A percentile compares a stretch with the other conserved stretches of the same genome.
phyloP scores from a whole-genome alignment of 2,113 vertebrate genomes.

The Gnathonemus echidnorhynchus region DNA sequence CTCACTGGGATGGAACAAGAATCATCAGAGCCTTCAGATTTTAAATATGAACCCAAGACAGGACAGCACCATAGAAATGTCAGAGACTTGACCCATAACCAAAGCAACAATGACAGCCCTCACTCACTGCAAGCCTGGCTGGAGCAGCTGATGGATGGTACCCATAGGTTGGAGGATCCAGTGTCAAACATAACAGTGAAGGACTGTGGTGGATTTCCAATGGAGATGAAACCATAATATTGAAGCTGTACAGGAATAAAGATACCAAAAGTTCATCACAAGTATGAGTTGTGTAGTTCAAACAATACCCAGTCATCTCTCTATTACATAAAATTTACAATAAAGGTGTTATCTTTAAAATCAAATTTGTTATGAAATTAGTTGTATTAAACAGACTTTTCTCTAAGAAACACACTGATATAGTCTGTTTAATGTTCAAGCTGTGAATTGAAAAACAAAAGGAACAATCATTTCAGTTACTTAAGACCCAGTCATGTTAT shows the following conservation, averaged over 20 bases:
- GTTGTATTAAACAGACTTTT: not conserved
- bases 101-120: not conserved
- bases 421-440: no score
- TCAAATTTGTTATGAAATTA: not conserved
- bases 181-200: conserved; percentile 55
- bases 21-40: not conserved
- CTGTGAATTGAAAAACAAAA: no score
- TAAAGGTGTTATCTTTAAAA: not conserved
- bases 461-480: no score
- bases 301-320: not conserved
- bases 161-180: conserved; percentile 38
- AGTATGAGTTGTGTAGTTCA: not conserved
- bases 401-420: not conserved
- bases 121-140: conserved; percentile 52
- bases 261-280: not conserved
- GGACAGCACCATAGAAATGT: not conserved
- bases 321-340: not conserved
- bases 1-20: not conserved
- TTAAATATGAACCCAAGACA: not conserved
- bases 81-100: not conserved
- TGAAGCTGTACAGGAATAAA: not conserved
- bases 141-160: conserved; percentile 50
- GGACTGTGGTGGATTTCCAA: conserved; percentile 57
- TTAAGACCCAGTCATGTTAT: no score
- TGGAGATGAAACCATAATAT: conserved; percentile 54